phyloP scores from a whole-genome alignment of 2,797 vertebrate genomes.

The Silurus aristotelis region DNA sequence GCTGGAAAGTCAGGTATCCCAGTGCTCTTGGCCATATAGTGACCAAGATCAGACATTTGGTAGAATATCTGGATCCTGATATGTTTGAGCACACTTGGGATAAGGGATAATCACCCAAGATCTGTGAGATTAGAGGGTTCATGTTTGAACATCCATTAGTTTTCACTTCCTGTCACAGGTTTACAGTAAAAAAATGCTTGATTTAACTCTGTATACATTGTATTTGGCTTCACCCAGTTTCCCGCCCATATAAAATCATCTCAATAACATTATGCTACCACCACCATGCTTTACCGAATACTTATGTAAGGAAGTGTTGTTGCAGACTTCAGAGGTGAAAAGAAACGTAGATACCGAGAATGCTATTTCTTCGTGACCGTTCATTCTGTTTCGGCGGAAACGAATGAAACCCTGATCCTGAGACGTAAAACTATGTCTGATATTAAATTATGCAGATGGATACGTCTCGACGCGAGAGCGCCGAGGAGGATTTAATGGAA shows the following conservation, averaged over 20 bases:
- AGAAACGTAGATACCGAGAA: neutral
- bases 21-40: too few species aligned
- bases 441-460: slow-evolving; percentile 24
- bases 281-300: neutral
- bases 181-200: neutral
- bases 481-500: slow-evolving; percentile 37
- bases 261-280: neutral
- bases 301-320: neutral
- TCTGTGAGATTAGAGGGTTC: neutral
- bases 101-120: neutral
- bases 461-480: neutral
- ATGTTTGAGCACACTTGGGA: neutral
- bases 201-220: neutral
- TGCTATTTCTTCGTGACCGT: too few species aligned
- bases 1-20: too few species aligned
- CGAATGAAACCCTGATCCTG: neutral
- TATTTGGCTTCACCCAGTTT: neutral
- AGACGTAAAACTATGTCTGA: slow-evolving; percentile 5
- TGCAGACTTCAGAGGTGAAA: neutral
- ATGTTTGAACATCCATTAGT: neutral
- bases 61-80: neutral
- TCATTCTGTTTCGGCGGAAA: neutral
- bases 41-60: neutral
- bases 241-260: neutral
- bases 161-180: neutral